These are phyloP conservation scores for Aporrectodea caliginosa DNA, from an alignment of 1,140 invertebrate genomes.

Conservation along the genomic window DNA sequence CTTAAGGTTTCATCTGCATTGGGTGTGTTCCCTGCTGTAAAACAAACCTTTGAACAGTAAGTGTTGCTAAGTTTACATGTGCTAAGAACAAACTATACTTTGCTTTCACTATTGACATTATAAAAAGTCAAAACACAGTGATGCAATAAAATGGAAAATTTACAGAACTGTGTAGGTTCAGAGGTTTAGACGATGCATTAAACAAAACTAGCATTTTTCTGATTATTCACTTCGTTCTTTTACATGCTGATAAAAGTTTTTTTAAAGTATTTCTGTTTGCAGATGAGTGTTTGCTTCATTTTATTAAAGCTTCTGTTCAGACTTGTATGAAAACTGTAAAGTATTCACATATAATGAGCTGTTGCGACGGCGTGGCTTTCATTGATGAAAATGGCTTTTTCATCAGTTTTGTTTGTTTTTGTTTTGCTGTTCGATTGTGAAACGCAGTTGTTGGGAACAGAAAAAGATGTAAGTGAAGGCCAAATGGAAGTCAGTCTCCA, in stretches of 20 bases:
- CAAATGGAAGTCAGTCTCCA: not conserved
- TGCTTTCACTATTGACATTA: too few species aligned
- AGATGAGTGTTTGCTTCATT: too few species aligned
- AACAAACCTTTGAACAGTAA: too few species aligned
- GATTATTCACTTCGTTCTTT: not conserved
- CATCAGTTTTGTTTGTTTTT: not conserved
- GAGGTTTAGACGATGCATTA: too few species aligned
- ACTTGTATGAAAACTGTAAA: not conserved
- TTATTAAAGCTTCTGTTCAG: too few species aligned
- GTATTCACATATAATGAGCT: not conserved
- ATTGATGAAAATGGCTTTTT: not conserved
- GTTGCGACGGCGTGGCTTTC: not conserved
- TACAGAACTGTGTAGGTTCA: not conserved
- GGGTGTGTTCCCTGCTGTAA: too few species aligned
- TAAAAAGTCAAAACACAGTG: too few species aligned
- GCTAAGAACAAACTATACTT: too few species aligned
- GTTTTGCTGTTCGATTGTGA: not conserved
- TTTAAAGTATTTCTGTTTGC: not conserved
- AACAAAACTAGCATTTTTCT: not conserved
- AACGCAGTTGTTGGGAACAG: not conserved
- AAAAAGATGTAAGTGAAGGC: not conserved
- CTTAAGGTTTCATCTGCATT: too few species aligned
- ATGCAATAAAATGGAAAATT: too few species aligned
- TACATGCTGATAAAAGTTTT: not conserved
- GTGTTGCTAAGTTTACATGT: too few species aligned